Base-by-base conservation (phyloP, 2,888 invertebrate species). In the Rotaria macrura region DNA sequence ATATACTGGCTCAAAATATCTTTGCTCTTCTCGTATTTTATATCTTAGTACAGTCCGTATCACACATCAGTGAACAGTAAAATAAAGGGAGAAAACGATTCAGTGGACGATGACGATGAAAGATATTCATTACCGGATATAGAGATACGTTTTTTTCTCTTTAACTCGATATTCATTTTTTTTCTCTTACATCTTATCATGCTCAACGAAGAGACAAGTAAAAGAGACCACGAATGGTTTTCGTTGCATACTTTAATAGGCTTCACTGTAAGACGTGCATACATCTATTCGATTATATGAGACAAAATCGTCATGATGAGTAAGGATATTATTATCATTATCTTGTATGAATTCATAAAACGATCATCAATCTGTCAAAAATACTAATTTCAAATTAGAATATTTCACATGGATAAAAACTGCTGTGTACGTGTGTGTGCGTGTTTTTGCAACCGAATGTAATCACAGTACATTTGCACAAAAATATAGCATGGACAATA, bases 61-160 rank as follows among this genome's bases (percentile, higher is more conserved):
- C 65, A 65, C 65, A 65, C 65, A 65, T 65, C 65, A 65, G 34
- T 65, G 65, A 65, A 65, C 65, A 65, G 65, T 14, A 65, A 65
- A 65, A 65, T 34, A 34, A 34, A 65, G 65, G 34, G 65, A 65
- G 65, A 34, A 65, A 65, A 34, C 34, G 65, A 65, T 65, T 65
- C 65, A 34, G 29, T 65, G 65, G 34, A 65, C 65, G 65, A 65
- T 65, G 65, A 65, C 65, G 65, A 34, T 65, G 65, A 65, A 38
- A 65, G 65, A 65, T 65, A 38, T 34, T 65, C 17, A 65, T 65
- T 65, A 65, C 34, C 65, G 65, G 65, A 65, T 65, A 34, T 65
- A 34, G 14, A 65, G 17, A 65, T 65, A 20, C 65, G 65, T 34
- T 23, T 52, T 52, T 52, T 34, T 65, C n/a, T n/a, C n/a, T n/a